These are phyloP conservation scores for Alcedo atthis DNA, from an alignment of 2,797 vertebrate species.

Conservation along the genomic window DNA sequence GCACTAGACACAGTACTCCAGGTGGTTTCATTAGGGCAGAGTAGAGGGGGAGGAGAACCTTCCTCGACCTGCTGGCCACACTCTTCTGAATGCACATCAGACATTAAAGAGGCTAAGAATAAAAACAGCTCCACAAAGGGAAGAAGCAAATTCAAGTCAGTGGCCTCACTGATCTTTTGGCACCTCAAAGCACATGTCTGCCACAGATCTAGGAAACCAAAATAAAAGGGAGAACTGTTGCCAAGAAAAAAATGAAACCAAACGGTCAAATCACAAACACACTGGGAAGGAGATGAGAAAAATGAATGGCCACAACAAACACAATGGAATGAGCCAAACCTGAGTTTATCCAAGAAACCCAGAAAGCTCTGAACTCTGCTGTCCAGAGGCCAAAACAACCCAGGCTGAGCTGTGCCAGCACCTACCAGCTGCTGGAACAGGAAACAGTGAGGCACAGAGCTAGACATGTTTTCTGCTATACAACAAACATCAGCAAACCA, in stretches of 20 bases:
- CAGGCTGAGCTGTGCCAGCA: neutral
- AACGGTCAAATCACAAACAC: neutral
- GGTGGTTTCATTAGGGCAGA: no score
- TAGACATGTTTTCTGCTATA: neutral
- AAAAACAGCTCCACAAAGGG: neutral
- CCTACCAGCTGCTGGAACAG: no score
- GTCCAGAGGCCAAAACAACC: neutral
- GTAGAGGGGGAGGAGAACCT: no score
- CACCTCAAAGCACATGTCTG: accelerated
- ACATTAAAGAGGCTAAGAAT: neutral
- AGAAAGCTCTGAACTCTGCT: no score
- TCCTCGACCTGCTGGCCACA: neutral
- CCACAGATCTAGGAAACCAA: neutral
- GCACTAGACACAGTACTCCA: no score
- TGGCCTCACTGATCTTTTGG: neutral
- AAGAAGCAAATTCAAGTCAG: neutral
- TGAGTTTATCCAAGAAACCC: neutral
- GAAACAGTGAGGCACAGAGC: neutral
- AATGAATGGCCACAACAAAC: neutral
- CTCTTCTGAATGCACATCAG: neutral
- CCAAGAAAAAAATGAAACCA: neutral
- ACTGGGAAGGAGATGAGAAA: neutral
- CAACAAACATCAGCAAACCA: neutral
- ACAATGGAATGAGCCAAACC: neutral
- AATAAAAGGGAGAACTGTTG: neutral